Conservation (phyloP, 2,113 vertebrate genomes). For the Myanophis thanlyinensis region DNA sequence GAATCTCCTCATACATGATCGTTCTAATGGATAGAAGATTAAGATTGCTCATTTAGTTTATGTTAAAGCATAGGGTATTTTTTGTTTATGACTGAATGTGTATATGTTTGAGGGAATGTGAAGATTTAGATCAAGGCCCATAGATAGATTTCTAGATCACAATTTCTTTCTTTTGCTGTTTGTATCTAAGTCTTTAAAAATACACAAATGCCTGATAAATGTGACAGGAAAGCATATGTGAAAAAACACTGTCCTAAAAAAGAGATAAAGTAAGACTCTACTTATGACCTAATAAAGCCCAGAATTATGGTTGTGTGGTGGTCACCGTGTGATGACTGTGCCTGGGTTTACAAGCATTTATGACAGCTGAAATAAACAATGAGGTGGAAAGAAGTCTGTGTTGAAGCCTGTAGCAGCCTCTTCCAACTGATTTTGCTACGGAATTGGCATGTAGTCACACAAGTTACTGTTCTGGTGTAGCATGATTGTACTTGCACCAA, state of each 20-base stretch:
- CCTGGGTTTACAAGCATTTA: neutral
- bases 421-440: neutral
- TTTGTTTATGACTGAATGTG: neutral
- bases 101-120: neutral
- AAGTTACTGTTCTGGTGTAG: neutral
- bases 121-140: neutral
- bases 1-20: neutral
- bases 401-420: neutral
- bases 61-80: neutral
- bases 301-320: neutral
- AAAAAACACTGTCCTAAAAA: neutral
- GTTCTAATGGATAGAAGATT: neutral
- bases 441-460: neutral
- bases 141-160: neutral
- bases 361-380: neutral
- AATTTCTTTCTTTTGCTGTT: neutral
- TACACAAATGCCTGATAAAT: neutral
- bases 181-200: neutral
- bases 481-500: neutral
- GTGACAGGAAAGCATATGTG: neutral
- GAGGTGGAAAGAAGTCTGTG: neutral
- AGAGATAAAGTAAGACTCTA: neutral
- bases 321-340: neutral
- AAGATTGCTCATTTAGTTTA: neutral
- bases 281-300: neutral